A percentile compares a stretch with the other conserved stretches of the same genome.
Evolutionary conservation across 2,888 invertebrate genomes (phyloP).

Genomic region (Craniophora ligustri): DNA sequence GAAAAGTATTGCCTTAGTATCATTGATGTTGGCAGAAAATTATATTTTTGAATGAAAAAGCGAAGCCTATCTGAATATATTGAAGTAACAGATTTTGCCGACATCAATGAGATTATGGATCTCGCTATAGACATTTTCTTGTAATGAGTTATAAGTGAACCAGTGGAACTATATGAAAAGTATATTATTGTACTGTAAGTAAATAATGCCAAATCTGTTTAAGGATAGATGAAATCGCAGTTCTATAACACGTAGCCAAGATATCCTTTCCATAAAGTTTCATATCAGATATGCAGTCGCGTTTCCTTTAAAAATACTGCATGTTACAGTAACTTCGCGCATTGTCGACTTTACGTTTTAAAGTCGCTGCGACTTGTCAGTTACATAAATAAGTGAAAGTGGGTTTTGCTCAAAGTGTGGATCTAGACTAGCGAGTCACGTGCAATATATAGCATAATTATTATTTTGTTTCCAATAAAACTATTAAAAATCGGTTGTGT

Average conservation of each 20-base stretch:
- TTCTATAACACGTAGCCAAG: background rate
- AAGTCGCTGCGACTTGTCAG: conserved; percentile 40
- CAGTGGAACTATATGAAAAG: conserved; percentile 15
- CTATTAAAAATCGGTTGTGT: conserved; percentile 69
- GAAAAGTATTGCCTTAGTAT: background rate
- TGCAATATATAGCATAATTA: conserved; percentile 88
- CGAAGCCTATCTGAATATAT: background rate
- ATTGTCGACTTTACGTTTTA: conserved; percentile 24
- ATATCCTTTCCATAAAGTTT: conserved; percentile 17
- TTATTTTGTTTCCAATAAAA: conserved; percentile 89
- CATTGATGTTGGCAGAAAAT: background rate
- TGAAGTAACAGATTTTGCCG: background rate
- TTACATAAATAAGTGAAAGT: conserved; percentile 78
- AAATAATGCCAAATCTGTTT: no score
- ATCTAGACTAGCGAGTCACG: conserved; percentile 79
- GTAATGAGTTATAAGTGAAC: conserved; percentile 21
- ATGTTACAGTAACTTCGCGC: conserved; percentile 5
- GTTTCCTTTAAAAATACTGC: conserved; percentile 16
- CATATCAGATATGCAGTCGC: conserved; percentile 13
- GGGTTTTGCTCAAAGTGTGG: conserved; percentile 83
- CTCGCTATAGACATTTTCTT: conserved; percentile 11
- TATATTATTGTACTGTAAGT: conserved; percentile 3
- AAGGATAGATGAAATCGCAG: no score
- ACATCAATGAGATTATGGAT: background rate
- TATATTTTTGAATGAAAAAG: conserved; percentile 10